Conservation (phyloP, 2,888 invertebrate species). For the Ochropleura leucogaster region DNA sequence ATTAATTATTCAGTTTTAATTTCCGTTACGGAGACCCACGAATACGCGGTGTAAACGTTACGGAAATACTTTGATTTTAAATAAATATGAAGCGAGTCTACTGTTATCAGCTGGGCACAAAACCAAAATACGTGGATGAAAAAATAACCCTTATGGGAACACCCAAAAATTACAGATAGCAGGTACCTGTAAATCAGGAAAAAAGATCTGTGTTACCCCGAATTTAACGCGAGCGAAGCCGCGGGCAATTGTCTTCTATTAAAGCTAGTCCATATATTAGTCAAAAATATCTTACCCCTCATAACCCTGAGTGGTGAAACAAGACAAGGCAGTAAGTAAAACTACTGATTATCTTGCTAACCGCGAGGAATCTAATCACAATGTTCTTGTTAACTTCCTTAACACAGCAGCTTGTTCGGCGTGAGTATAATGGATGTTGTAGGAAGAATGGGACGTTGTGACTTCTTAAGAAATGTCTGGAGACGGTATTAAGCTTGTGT, state of each 20-base stretch:
- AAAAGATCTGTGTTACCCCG: no score
- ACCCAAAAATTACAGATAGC: no score
- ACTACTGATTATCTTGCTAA: constrained; percentile 32
- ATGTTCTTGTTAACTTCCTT: constrained; percentile 48
- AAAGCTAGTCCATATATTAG: neutral
- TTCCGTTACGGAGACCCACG: neutral
- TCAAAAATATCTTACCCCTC: neutral
- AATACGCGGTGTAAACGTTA: no score
- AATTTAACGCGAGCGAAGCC: no score
- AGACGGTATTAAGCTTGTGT: no score
- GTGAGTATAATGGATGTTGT: neutral
- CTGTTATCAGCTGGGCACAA: no score
- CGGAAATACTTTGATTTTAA: no score
- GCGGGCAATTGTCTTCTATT: no score
- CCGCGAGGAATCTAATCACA: constrained; percentile 59
- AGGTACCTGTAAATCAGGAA: no score
- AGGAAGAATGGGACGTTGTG: neutral
- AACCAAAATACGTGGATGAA: no score
- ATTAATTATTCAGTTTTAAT: neutral
- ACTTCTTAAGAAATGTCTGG: neutral
- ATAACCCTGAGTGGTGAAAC: constrained; percentile 2
- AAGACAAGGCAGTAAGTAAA: constrained; percentile 32
- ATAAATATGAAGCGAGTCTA: no score
- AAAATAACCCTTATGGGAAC: no score
- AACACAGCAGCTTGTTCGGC: constrained; percentile 32